Base-by-base conservation (phyloP, 1,140 invertebrate genomes). In the Xylocopa sonorina region DNA sequence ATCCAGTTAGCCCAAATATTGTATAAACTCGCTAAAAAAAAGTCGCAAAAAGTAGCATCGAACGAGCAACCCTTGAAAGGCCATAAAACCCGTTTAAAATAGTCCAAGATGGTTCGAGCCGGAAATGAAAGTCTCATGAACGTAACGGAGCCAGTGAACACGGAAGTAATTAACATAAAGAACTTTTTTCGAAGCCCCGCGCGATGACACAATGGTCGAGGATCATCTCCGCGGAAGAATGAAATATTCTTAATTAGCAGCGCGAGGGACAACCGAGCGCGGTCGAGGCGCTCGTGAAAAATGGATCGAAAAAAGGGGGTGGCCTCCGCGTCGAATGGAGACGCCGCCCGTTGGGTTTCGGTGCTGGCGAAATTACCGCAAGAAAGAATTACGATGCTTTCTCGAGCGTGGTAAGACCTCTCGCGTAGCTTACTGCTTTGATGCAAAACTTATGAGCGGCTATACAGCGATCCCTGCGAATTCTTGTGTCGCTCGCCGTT, bases 211-310 rank as follows among this genome's bases (percentile, higher is more conserved):
- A 72, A 72, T 58, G 38, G 24, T 1, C 7, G 7, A 0, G 16
- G 18, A 41, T 57, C 18, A 53, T 2, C 29, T 7, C 60, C n/a
- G 16, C 43, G 34, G 21, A 69, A 24, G 27, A 32, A 63, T 43
- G 51, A 78, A 63, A 57, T 78, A 63, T 83, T 73, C 68, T 80
- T 80, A 67, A 83, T 83, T 84, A 75, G 24, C 21, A 9, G 21
- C 4, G 14, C 5, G 24, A 48, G 50, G 71, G 2, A 14, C 18
- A 69, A 64, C 68, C 46, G 66, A 50, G 50, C 41, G 58, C 16
- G 24, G 9, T 51, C n/a, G 18, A 38, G 46, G 48, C 16, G 18
- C 66, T 21, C 14, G 21, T 24, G 57, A 80, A 60, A 63, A 75
- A 74, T 51, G 63, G 48, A 71, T 63, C 16, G 10, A 9, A 18